phyloP scores from a whole-genome alignment of 2,888 invertebrate genomes.

The Nomada fabriciana region DNA sequence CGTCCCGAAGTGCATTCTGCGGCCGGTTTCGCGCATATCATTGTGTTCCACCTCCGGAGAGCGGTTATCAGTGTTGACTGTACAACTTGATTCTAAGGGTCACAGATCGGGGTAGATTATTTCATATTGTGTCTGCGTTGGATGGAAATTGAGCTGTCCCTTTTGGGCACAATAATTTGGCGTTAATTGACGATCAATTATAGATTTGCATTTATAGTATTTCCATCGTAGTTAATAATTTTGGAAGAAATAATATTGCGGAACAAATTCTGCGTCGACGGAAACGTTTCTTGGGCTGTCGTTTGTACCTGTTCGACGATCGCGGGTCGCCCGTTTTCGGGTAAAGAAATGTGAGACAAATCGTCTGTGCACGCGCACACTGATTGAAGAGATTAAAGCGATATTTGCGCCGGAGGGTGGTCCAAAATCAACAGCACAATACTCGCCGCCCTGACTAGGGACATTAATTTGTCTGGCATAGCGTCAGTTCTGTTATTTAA shows the following conservation, averaged over 20 bases:
- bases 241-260: too few species aligned
- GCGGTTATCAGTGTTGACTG: neutral
- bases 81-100: neutral
- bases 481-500: constrained; percentile 54
- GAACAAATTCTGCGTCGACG: too few species aligned
- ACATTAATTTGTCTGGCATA: constrained; percentile 58
- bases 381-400: constrained; percentile 37
- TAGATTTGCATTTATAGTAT: too few species aligned
- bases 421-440: constrained; percentile 48
- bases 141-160: too few species aligned
- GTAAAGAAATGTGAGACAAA: constrained; percentile 6
- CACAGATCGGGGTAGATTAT: neutral
- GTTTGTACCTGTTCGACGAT: neutral
- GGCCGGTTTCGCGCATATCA: neutral
- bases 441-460: constrained; percentile 45
- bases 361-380: constrained; percentile 28
- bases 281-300: neutral
- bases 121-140: neutral
- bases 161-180: too few species aligned
- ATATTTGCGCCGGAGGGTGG: constrained; percentile 43
- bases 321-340: neutral
- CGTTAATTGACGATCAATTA: too few species aligned
- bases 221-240: too few species aligned
- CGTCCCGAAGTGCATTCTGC: neutral
- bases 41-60: neutral